Conservation (phyloP, 2,113 vertebrate species). For the Lophotis ruficrista region DNA sequence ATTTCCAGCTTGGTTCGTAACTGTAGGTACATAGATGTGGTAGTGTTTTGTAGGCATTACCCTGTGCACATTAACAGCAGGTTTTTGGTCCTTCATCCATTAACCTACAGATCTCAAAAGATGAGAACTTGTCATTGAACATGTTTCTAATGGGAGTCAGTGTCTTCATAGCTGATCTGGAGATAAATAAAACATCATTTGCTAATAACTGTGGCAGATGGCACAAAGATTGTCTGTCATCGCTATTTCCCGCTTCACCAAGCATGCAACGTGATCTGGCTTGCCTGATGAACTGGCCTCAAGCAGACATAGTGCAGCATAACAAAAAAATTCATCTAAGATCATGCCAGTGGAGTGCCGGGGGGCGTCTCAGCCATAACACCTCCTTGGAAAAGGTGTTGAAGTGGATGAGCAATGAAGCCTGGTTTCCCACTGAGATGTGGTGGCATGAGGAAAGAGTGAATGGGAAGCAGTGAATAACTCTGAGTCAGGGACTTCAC, state of each 20-base stretch:
- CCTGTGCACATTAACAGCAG: not conserved
- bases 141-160: not conserved
- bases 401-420: not conserved
- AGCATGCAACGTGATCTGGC: constrained; percentile 52
- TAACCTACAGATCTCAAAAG: not conserved
- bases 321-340: not conserved
- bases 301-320: not conserved
- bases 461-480: not conserved
- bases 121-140: not conserved
- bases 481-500: not conserved
- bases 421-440: not conserved
- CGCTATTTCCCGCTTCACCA: constrained; percentile 23
- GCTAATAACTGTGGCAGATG: constrained; percentile 58
- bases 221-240: constrained; percentile 51
- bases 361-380: not conserved
- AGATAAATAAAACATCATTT: constrained; percentile 67
- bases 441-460: not conserved
- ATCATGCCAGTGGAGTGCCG: rapidly evolving
- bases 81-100: not conserved
- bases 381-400: not conserved
- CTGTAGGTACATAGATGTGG: not conserved
- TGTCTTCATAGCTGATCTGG: not conserved
- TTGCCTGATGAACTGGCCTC: constrained; percentile 16
- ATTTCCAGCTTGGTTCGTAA: not conserved
- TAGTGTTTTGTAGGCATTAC: not conserved